Conservation (phyloP, 2,797 vertebrate genomes). For the Siniperca scherzeri region DNA sequence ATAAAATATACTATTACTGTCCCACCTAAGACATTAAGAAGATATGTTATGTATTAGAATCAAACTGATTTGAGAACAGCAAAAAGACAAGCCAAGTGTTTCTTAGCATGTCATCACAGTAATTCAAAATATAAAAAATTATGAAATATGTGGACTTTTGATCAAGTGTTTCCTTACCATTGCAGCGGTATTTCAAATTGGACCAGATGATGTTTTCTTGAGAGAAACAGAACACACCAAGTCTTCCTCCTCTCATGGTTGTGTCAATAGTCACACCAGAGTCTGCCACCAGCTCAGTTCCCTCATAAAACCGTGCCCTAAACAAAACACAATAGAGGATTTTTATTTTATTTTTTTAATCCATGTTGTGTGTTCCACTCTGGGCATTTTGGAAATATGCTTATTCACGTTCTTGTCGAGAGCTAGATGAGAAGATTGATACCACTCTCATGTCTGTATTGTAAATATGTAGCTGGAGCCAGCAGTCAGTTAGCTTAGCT, state of each 20-base stretch:
- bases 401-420: not conserved
- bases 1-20: conserved; percentile 16
- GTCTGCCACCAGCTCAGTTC: conserved; percentile 95
- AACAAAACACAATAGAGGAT: conserved; percentile 29
- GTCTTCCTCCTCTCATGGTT: conserved; percentile 97
- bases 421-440: not conserved
- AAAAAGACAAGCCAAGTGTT: not conserved
- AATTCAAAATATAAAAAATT: not conserved
- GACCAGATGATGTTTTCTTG: conserved; percentile 99
- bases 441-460: not conserved
- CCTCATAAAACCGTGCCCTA: conserved; percentile 97
- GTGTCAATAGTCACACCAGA: conserved; percentile 98
- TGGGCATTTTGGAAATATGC: not conserved
- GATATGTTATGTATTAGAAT: not conserved
- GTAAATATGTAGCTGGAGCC: not conserved
- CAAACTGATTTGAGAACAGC: not conserved
- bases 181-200: conserved; percentile 98
- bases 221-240: conserved; percentile 99
- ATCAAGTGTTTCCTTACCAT: conserved; percentile 86
- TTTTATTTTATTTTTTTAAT: too few species aligned
- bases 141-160: not conserved
- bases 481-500: conserved; percentile 1
- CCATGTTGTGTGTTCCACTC: not conserved
- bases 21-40: conserved; percentile 9
- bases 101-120: not conserved